A percentile compares a stretch with the other conserved stretches of the same genome.
These are phyloP conservation scores for Mastacembelus armatus DNA, from an alignment of 2,797 vertebrate genomes.

Conservation along the genomic window DNA sequence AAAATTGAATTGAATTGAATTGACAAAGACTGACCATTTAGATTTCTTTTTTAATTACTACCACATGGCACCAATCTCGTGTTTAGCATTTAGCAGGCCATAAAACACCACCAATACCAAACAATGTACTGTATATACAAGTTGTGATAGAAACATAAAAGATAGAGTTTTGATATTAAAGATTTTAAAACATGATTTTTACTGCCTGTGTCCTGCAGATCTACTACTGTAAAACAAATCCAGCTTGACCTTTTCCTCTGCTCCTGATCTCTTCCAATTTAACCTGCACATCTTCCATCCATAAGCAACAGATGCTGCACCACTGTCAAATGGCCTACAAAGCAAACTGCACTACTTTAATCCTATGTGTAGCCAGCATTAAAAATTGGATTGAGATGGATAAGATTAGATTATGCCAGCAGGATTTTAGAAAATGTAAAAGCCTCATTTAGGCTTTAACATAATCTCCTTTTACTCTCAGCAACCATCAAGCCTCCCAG, in stretches of 20 bases:
- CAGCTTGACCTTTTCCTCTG: slow-evolving; percentile 44
- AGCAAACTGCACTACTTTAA: slow-evolving; percentile 91
- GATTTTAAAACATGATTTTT: not conserved
- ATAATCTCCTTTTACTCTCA: slow-evolving; percentile 94
- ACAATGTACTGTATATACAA: too few relatives aligned
- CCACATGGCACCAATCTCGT: too few relatives aligned
- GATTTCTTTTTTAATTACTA: not conserved
- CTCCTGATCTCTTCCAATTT: slow-evolving; percentile 43
- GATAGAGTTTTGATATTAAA: not conserved
- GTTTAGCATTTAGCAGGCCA: not conserved
- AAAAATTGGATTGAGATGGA: slow-evolving; percentile 98
- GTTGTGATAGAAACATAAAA: too few relatives aligned
- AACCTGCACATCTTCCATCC: slow-evolving; percentile 65
- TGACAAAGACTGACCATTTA: not conserved
- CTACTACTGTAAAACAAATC: slow-evolving; percentile 7
- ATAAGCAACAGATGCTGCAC: slow-evolving; percentile 87
- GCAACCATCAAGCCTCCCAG: slow-evolving; percentile 85
- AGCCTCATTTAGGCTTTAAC: slow-evolving; percentile 93
- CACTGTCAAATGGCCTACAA: slow-evolving; percentile 90
- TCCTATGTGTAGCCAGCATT: slow-evolving; percentile 97
- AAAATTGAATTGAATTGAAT: too few relatives aligned
- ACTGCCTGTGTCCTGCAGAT: not conserved
- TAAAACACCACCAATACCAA: too few relatives aligned
- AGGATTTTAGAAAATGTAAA: slow-evolving; percentile 94
- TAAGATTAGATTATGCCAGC: slow-evolving; percentile 97